Base-by-base conservation (phyloP, 2,888 invertebrate species). In the Thymelicus acteon region DNA sequence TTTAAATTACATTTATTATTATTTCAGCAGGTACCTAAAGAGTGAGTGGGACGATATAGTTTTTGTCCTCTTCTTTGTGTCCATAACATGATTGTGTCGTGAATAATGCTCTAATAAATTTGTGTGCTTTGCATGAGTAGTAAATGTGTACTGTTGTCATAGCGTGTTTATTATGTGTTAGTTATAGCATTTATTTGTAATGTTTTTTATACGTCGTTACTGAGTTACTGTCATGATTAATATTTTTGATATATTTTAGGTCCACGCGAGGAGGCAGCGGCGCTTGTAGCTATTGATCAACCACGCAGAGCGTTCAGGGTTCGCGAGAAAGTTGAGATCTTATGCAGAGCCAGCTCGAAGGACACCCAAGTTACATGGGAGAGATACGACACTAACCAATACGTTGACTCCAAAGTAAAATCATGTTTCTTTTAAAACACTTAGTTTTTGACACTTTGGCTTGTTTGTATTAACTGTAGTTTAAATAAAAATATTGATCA, bases 241-340 rank as follows among this genome's bases (percentile, higher is more conserved):
- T 48, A 44, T n/a, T 7, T 7, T 37, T 52, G 60, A n/a, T 49
- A 47, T 37, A 72, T 84, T 87, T 63, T 84, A 92, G 92, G 89
- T 48, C 76, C 85, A 0, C 82, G 77, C 8, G 77, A 76, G 6
- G 76, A 79, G 66, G 60, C 81, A 0, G 75, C 79, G 19, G 65
- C 79, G 0, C 72, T 89, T 75, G 90, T 94, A 66, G 76, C 81
- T 72, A 94, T 93, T 71, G 88, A 88, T n/a, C 87, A 90, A 74
- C 89, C 91, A 2, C 79, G 80, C 15, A 81, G 84, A 49, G 78
- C 78, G 15, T 92, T 82, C 80, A 81, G 85, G 52, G 87, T 86
- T 1, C 91, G 90, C 1, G 91, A 92, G 62, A 90, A 87, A 70
- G 90, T 92, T 0, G 81, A 88, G 65, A 82, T 93, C 0, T 75